Evolutionary conservation across 2,113 vertebrate genomes (phyloP).

Genomic region (Paracanthobrama guichenoti): DNA sequence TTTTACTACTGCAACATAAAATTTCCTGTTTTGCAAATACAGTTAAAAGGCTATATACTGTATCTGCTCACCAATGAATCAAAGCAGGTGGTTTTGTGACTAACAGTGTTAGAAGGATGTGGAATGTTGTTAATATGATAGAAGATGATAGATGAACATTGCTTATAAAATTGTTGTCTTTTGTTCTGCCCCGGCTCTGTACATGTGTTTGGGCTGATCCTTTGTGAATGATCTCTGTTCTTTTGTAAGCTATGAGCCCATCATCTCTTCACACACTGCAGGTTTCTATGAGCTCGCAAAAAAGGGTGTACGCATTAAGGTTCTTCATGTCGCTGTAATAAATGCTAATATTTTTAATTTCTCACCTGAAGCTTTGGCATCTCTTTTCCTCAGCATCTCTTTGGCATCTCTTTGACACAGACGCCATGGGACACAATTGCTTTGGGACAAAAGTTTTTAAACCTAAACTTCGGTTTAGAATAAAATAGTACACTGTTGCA

Average conservation of each 20-base stretch:
- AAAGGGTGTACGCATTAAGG: constrained; percentile 74
- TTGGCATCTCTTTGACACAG: not conserved
- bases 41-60: not conserved
- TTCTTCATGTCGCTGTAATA: constrained; percentile 81
- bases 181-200: constrained; percentile 45
- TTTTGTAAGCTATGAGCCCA: constrained; percentile 61
- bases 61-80: constrained; percentile 8
- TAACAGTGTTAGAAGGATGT: constrained; percentile 20
- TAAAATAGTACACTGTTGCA: too few species aligned
- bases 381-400: too few species aligned
- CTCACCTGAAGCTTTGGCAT: constrained; percentile 71
- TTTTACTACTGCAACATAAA: constrained; percentile 14
- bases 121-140: constrained; percentile 42
- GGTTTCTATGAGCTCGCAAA: constrained; percentile 70
- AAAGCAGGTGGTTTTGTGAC: constrained; percentile 28
- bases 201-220: constrained; percentile 33
- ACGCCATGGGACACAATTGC: not conserved
- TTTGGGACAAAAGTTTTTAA: not conserved
- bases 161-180: constrained; percentile 31
- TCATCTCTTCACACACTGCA: constrained; percentile 64
- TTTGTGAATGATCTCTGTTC: constrained; percentile 55
- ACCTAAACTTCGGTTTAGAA: too few species aligned
- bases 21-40: not conserved
- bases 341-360: constrained; percentile 83
- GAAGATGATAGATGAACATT: constrained; percentile 34